Evolutionary conservation across 2,888 invertebrate species (phyloP), one percentile per base, ranked within the genome.

Genomic region (Morpho deidamia): DNA sequence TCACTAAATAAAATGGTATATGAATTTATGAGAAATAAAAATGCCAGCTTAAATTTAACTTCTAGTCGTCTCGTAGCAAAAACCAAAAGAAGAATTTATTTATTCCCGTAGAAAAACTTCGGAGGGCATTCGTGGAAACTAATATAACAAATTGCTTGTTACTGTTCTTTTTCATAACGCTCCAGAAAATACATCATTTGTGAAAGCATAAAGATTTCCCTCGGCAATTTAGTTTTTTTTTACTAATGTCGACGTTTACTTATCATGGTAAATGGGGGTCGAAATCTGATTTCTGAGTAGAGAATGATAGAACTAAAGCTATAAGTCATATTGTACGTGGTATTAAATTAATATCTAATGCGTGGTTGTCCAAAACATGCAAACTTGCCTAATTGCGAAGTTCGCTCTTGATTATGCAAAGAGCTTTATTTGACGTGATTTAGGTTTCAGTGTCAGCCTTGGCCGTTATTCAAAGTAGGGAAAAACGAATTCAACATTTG

Each of bases 121-220:
- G 11, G 34, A 41, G 49, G 40, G 42, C 35, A 42, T 41, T 52
- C 46, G 40, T 52, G 41, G 44, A 41, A 52, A 52, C 41, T 52
- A 52, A 52, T 46, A 52, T 42, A 52, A 46, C 52, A 51, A 51
- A 51, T 44, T 33, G 51, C 51, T 51, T 51, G 45, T 52, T 45
- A 52, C 42, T 34, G 40, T 35, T 52, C 33, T 46, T 35, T 52
- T 52, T 41, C 41, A 46, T 41, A 52, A 49, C 42, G 49, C 42
- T 14, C 11, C 46, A 11, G 38, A 38, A 11, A 46, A 46, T 46
- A 39, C 46, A 39, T 46, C 39, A 39, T 39, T 46, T 46, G 37
- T 46, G 39, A 39, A 39, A 46, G 38, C 46, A 39, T 39, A n/a
- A 32, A 32, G 23, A 11, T 46, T 23, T 39, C 39, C 46, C 33